phyloP scores from a whole-genome alignment of 2,888 invertebrate genomes.

The Epinotia brunnichana region DNA sequence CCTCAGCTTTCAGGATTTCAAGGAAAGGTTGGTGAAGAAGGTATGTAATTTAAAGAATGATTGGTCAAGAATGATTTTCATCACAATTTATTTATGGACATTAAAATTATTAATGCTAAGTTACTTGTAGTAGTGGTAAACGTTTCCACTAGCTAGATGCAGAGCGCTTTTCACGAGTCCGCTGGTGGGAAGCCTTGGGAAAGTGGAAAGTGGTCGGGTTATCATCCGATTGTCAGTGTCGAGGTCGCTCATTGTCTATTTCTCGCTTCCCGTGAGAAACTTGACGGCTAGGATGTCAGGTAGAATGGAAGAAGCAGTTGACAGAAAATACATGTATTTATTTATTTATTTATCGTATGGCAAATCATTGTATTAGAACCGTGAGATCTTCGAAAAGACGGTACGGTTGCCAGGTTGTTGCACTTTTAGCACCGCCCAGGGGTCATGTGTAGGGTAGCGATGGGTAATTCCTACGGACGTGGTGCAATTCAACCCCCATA shows the following conservation, averaged over 20 bases:
- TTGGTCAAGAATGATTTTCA: not conserved
- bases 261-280: conserved; percentile 71
- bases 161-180: conserved; percentile 58
- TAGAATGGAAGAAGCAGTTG: conserved; percentile 43
- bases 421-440: no score
- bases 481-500: no score
- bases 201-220: conserved; percentile 76
- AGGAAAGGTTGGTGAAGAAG: not conserved
- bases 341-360: no score
- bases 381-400: no score
- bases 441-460: no score
- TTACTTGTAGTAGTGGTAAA: conserved; percentile 25
- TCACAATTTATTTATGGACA: not conserved
- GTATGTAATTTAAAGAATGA: not conserved
- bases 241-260: conserved; percentile 69
- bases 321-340: no score
- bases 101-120: not conserved
- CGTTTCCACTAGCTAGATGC: conserved; percentile 30
- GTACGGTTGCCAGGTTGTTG: no score
- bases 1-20: not conserved
- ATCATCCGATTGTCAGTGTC: conserved; percentile 75
- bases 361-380: no score
- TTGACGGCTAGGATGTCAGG: conserved; percentile 46
- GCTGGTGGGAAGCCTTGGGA: conserved; percentile 73
- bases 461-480: no score